Base-by-base conservation (phyloP, 2,888 invertebrate genomes). In the Lithophane socia region DNA sequence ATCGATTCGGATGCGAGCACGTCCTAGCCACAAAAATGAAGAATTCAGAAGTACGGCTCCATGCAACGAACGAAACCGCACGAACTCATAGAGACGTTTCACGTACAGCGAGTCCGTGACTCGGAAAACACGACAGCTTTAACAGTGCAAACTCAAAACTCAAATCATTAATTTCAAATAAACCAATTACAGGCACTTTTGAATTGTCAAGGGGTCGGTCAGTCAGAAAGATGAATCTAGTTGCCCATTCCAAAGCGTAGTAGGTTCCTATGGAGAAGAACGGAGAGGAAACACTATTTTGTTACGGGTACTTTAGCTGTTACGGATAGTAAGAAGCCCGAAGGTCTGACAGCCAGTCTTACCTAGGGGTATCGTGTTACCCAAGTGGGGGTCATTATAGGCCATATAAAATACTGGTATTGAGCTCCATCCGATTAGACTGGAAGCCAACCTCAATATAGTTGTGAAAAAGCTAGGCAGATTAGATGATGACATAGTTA, bases 1-100 rank as follows among this genome's bases (percentile, higher is more conserved):
- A 86, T 82, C 86, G 88, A 77, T 87, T 79, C 65, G 12, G 75
- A 81, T 74, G 70, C 66, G 79, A 72, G 64, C 87, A 86, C 84
- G 88, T 87, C 1, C 71, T 21, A 21, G 9, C 44, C n/a, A 47
- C 54, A 7, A 1, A 8, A 12, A 18, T 47, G 10, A 0, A 18
- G 1, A 2, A 4, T 42, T 3, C 44, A 81, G 58, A 65, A 79
- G 75, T 29, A 10, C 1, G 0, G 12, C 5, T 64, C 29, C 0
- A 9, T 18, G 3, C 18, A 56, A 24, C 1, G 1, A 16, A 3
- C 0, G 1, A 75, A 54, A 44, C 4, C 16, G 10, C 2, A 56
- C n/a, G 68, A 10, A 52, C 1, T 13, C 21, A 44, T 16, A 10
- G 7, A 24, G 24, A 44, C 16, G 3, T 18, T 29, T 21, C 49